Evolutionary conservation across 2,797 vertebrate species (phyloP).

Genomic region (Enteromius trimaculatus): DNA sequence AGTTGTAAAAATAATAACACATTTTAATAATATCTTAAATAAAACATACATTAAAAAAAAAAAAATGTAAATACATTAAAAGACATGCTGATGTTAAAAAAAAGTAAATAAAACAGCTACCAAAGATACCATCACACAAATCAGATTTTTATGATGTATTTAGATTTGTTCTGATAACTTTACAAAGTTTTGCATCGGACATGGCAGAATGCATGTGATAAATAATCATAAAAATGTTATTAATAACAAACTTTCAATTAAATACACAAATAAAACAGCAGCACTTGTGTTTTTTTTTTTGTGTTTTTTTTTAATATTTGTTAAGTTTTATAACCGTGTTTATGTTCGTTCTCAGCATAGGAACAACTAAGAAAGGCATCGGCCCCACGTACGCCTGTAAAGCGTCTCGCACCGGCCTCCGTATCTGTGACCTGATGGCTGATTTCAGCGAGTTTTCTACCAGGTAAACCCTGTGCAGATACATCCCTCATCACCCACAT

Average conservation of each 20-base stretch:
- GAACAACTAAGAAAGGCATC: conserved; percentile 98
- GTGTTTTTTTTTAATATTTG: too few relatives aligned
- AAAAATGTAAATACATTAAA: too few relatives aligned
- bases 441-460: conserved; percentile 94
- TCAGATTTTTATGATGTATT: too few relatives aligned
- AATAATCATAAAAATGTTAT: neutral
- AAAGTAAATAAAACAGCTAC: too few relatives aligned
- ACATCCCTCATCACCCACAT: too few relatives aligned
- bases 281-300: neutral
- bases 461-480: conserved; percentile 73
- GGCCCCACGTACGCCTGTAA: conserved; percentile 97
- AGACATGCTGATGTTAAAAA: too few relatives aligned
- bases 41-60: neutral
- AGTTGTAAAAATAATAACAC: neutral
- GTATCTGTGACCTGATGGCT: conserved; percentile 93
- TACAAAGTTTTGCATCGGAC: too few relatives aligned
- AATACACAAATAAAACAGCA: neutral
- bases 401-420: conserved; percentile 93
- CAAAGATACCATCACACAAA: too few relatives aligned
- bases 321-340: neutral
- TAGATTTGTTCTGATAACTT: too few relatives aligned
- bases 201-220: neutral
- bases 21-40: neutral
- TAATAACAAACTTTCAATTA: neutral
- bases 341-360: conserved; percentile 81